Percentiles rank a stretch among this genome's conserved stretches.
These are phyloP conservation scores for Pseudoatta argentina DNA, from an alignment of 1,140 invertebrate species.

Conservation along the genomic window DNA sequence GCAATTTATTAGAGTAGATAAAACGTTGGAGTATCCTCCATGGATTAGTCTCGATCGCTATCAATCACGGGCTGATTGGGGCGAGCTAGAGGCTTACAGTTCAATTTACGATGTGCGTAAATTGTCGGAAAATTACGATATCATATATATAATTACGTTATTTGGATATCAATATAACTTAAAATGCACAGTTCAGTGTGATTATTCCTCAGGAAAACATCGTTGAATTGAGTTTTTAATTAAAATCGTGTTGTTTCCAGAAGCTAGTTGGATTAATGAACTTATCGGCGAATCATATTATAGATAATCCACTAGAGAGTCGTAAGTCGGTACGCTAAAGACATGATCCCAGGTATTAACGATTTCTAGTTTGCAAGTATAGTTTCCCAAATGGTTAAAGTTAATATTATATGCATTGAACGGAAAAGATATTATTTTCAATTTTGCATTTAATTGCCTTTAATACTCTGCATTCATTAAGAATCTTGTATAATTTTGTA, in stretches of 20 bases:
- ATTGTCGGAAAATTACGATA: constrained; percentile 34
- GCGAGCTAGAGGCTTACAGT: not conserved
- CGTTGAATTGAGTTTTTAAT: constrained; percentile 39
- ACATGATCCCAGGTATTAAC: constrained; percentile 40
- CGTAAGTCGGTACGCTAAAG: constrained; percentile 36
- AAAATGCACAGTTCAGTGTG: not conserved
- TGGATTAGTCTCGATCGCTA: constrained; percentile 7
- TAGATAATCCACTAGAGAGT: constrained; percentile 26
- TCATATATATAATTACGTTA: constrained; percentile 22
- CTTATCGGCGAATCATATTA: constrained; percentile 57
- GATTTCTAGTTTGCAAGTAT: constrained; percentile 29
- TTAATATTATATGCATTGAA: not conserved
- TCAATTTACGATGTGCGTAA: constrained; percentile 4
- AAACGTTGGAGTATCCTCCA: not conserved
- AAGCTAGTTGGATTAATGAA: constrained; percentile 28
- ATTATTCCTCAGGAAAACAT: not conserved
- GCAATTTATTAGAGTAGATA: constrained; percentile 20
- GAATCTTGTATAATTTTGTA: not conserved
- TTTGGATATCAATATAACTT: not conserved
- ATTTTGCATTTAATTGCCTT: not conserved
- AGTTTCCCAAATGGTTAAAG: not conserved
- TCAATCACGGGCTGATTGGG: constrained; percentile 33
- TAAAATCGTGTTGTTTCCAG: constrained; percentile 15
- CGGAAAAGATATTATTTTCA: not conserved
- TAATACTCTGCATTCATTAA: not conserved